Percentiles rank a stretch among this genome's conserved stretches.
These are phyloP conservation scores for Tetranychus cinnabarinus DNA, from an alignment of 1,140 invertebrate genomes.

Conservation along the genomic window DNA sequence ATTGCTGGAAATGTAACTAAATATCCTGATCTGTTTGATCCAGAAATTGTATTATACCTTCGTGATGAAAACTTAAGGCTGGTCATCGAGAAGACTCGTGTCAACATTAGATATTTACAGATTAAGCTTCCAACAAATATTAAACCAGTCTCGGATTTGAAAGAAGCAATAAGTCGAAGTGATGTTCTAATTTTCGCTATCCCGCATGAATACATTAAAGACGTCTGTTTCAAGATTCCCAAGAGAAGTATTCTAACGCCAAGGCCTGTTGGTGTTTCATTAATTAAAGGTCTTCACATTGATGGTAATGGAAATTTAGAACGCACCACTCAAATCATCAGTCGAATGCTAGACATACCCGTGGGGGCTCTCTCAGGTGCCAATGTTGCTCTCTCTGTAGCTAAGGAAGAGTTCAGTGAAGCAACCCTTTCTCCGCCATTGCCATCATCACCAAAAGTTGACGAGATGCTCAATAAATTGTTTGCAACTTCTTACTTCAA, in stretches of 20 bases:
- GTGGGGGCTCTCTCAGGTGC: constrained; percentile 92
- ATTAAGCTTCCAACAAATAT: constrained; percentile 66
- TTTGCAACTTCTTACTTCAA: constrained; percentile 89
- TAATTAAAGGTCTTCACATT: constrained; percentile 55
- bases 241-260: constrained; percentile 55
- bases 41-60: constrained; percentile 1
- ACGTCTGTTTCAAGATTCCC: constrained; percentile 53
- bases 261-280: constrained; percentile 67
- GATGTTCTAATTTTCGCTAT: constrained; percentile 92
- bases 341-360: constrained; percentile 48
- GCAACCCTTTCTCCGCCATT: constrained; percentile 88
- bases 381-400: constrained; percentile 83
- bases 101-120: constrained; percentile 95
- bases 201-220: constrained; percentile 85
- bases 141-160: constrained; percentile 16
- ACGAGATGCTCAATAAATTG: constrained; percentile 40
- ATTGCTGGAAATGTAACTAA: constrained; percentile 1
- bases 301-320: constrained; percentile 53
- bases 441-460: constrained; percentile 38
- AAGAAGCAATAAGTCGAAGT: constrained; percentile 61
- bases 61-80: not conserved
- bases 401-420: constrained; percentile 91
- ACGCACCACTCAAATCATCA: constrained; percentile 63
- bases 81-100: constrained; percentile 36
- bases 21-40: not conserved